Conservation (phyloP, 2,113 vertebrate genomes). For the Hipposideros armiger region DNA sequence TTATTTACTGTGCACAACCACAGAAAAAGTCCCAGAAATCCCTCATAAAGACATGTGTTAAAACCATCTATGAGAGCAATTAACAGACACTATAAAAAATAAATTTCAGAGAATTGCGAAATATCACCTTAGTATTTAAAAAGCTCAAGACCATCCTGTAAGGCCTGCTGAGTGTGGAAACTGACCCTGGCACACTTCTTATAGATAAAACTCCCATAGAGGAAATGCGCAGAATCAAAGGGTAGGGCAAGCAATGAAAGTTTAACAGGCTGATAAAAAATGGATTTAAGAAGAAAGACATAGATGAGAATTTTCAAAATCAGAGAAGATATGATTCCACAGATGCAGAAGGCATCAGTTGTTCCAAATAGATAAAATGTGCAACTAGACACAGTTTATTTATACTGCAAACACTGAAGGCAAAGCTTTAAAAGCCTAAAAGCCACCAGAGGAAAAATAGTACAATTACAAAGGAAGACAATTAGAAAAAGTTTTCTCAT, state of each 20-base stretch:
- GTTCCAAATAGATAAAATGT: neutral
- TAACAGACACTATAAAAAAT: neutral
- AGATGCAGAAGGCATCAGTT: neutral
- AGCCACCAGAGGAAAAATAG: neutral
- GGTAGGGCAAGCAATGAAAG: neutral
- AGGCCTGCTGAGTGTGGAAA: fast-evolving
- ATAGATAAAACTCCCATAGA: neutral
- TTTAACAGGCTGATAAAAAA: neutral
- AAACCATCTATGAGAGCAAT: neutral
- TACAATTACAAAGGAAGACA: neutral
- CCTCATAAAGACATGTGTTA: neutral
- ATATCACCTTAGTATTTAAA: neutral
- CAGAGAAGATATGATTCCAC: neutral
- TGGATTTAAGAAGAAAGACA: neutral
- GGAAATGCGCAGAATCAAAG: neutral
- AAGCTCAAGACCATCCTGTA: neutral
- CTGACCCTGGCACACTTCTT: neutral
- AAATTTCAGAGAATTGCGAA: neutral
- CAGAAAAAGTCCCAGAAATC: neutral
- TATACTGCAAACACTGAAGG: neutral
- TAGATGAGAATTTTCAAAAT: neutral
- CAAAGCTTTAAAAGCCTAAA: neutral
- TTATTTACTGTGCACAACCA: neutral
- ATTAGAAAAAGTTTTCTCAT: slow-evolving; percentile 30
- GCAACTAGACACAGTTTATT: neutral